Percentiles rank a stretch among this genome's conserved stretches.
These are phyloP conservation scores for Imbricaverruca yamaguchii DNA, from an alignment of 2,888 invertebrate species.

Conservation along the genomic window DNA sequence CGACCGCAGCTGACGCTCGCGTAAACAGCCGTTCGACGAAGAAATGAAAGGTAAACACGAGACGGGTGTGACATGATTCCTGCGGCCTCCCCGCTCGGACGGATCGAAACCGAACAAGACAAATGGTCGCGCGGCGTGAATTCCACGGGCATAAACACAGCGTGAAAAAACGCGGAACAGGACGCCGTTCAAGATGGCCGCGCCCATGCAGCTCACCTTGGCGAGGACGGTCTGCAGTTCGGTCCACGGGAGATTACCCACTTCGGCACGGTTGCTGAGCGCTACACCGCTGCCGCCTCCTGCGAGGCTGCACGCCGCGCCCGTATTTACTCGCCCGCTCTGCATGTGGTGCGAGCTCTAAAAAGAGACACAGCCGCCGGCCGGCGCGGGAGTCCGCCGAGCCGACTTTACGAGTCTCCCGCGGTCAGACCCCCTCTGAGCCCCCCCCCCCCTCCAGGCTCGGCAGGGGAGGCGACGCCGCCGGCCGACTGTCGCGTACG, in stretches of 20 bases:
- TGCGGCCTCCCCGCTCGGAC: not conserved
- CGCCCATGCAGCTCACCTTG: not conserved
- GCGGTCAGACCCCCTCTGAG: too few species aligned
- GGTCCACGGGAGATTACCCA: not conserved
- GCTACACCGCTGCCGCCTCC: not conserved
- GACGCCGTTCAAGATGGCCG: not conserved
- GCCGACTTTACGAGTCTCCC: too few species aligned
- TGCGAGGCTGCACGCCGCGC: not conserved
- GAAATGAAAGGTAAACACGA: not conserved
- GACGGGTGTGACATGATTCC: not conserved
- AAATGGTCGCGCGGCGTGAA: not conserved
- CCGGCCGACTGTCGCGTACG: too few species aligned
- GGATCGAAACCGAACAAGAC: not conserved
- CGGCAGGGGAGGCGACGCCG: too few species aligned
- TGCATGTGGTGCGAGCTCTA: not conserved
- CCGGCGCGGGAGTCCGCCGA: too few species aligned
- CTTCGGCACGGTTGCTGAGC: not conserved
- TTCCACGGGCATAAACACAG: not conserved
- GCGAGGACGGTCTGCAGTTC: not conserved
- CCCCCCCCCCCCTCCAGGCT: too few species aligned
- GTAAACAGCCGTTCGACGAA: conserved; percentile 14
- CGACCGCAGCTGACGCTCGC: not conserved
- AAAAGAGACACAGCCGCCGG: too few species aligned
- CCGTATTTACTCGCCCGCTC: not conserved
- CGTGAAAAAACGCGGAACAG: not conserved